These are phyloP conservation scores for Lasioglossum oenotherae DNA, from an alignment of 2,888 invertebrate species.

Conservation along the genomic window DNA sequence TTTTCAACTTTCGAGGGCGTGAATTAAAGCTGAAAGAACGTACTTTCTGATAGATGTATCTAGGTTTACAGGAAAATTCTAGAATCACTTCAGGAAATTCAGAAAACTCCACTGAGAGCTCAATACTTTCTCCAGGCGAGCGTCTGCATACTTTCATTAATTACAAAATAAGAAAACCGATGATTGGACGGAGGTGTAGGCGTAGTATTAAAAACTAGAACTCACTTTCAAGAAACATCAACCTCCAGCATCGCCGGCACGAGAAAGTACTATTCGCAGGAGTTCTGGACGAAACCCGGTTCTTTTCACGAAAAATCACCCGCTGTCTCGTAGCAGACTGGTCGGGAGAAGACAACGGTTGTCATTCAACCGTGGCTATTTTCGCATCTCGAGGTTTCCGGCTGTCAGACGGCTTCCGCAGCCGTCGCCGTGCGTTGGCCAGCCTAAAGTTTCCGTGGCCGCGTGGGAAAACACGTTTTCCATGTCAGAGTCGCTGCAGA, in stretches of 20 bases:
- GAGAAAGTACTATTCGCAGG: background rate
- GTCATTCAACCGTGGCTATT: background rate
- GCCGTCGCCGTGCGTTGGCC: background rate
- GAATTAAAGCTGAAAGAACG: too few relatives aligned
- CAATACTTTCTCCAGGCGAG: too few relatives aligned
- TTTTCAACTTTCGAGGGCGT: too few relatives aligned
- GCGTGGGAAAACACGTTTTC: slow-evolving; percentile 29
- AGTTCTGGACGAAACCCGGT: background rate
- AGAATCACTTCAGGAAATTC: too few relatives aligned
- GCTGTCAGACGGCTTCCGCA: slow-evolving; percentile 11
- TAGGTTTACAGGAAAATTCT: background rate
- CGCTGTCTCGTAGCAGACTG: background rate
- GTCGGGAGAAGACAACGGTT: background rate
- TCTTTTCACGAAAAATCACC: background rate
- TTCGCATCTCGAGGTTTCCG: background rate
- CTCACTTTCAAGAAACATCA: background rate
- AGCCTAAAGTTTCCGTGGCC: slow-evolving; percentile 1
- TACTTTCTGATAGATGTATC: background rate
- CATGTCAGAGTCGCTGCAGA: background rate
- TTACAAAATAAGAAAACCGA: too few relatives aligned
- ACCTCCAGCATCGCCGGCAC: background rate
- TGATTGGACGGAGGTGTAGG: too few relatives aligned
- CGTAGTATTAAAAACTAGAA: too few relatives aligned
- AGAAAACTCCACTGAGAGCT: too few relatives aligned
- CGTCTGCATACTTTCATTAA: too few relatives aligned